These are phyloP conservation scores for Nothobranchius furzeri DNA, from an alignment of 2,113 vertebrate species.

Conservation along the genomic window DNA sequence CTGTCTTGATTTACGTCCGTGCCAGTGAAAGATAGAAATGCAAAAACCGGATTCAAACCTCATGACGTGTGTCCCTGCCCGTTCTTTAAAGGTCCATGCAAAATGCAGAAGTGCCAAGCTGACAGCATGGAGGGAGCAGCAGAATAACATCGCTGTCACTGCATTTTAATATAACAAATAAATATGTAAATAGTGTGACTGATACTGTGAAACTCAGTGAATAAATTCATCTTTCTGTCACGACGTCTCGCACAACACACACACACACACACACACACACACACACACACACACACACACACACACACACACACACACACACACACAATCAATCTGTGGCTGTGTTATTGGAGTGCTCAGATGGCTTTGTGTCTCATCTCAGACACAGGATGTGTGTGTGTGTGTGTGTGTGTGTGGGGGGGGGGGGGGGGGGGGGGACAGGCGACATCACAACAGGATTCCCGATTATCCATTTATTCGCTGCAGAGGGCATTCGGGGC, in stretches of 20 bases:
- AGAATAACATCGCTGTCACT: constrained; percentile 60
- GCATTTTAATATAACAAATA: constrained; percentile 59
- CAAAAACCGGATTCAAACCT: constrained; percentile 24
- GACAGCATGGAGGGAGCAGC: constrained; percentile 35
- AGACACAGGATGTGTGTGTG: constrained; percentile 32
- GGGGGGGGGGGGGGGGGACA: background rate
- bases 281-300: too few relatives aligned
- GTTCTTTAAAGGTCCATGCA: constrained; percentile 12
- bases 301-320: too few relatives aligned
- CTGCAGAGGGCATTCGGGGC: constrained; percentile 66
- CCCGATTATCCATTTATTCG: constrained; percentile 70
- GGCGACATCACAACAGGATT: constrained; percentile 65
- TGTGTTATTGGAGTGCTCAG: constrained; percentile 64
- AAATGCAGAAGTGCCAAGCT: constrained; percentile 23
- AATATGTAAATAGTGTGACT: constrained; percentile 68
- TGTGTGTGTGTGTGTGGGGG: background rate
- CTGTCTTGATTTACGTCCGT: constrained; percentile 9
- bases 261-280: constrained; percentile 25
- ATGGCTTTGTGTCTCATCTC: constrained; percentile 63
- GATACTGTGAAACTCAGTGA: constrained; percentile 53
- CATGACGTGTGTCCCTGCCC: constrained; percentile 10
- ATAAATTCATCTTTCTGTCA: constrained; percentile 69
- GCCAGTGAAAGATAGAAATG: constrained; percentile 16
- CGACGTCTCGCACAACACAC: constrained; percentile 15
- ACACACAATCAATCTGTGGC: constrained; percentile 59